Conservation (phyloP, 2,113 vertebrate genomes). For the Nipponia nippon region DNA sequence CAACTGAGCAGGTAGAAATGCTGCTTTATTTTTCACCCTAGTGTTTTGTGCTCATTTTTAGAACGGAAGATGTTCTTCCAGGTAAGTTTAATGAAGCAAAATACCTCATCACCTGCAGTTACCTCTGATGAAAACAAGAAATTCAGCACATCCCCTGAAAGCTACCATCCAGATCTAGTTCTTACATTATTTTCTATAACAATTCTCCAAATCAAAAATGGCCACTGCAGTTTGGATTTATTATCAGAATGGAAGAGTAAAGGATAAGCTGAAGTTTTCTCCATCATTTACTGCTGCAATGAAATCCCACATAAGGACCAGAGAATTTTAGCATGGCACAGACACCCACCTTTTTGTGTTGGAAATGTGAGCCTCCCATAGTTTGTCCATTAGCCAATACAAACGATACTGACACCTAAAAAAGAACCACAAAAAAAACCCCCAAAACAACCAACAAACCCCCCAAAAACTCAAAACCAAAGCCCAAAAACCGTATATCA, state of each 20-base stretch:
- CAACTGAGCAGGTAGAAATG: fast-evolving
- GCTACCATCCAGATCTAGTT: neutral
- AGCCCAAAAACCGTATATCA: neutral
- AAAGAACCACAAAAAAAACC: neutral
- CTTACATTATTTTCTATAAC: neutral
- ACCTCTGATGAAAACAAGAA: neutral
- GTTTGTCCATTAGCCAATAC: neutral
- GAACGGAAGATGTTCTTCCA: neutral
- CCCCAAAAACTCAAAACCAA: neutral
- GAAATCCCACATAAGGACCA: neutral
- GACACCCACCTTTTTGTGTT: neutral
- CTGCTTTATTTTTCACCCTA: neutral
- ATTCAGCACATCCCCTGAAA: fast-evolving
- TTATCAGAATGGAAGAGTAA: neutral
- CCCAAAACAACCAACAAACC: no score
- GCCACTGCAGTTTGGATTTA: neutral
- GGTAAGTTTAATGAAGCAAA: neutral
- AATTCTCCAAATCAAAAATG: neutral
- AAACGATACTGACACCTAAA: neutral
- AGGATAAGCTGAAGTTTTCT: neutral
- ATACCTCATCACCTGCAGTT: neutral
- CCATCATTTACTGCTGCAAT: neutral
- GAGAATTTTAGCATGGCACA: neutral
- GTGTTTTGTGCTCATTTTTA: neutral
- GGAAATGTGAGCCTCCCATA: neutral